These are phyloP conservation scores for Colaptes auratus DNA, from an alignment of 2,113 vertebrate genomes.

Conservation along the genomic window DNA sequence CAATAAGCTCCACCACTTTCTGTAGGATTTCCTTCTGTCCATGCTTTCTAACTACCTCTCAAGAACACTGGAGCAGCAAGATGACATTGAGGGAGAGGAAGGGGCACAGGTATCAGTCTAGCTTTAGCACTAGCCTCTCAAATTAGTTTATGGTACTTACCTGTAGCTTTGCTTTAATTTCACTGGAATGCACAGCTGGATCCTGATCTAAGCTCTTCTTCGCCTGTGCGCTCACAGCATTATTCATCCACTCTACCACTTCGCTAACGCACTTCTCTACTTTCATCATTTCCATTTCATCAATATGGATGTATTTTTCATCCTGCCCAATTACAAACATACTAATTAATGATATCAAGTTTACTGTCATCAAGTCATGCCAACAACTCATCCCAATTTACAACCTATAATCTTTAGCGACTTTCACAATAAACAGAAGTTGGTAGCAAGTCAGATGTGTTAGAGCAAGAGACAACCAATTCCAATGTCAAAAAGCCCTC, in stretches of 20 bases:
- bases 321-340: constrained; percentile 63
- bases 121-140: neutral
- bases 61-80: neutral
- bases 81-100: neutral
- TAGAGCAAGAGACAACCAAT: neutral
- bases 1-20: neutral
- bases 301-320: constrained; percentile 82
- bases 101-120: neutral
- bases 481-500: neutral
- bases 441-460: neutral
- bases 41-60: neutral
- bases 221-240: constrained; percentile 77
- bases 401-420: neutral
- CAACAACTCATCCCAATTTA: neutral
- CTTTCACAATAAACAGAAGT: neutral
- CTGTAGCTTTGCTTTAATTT: constrained; percentile 81
- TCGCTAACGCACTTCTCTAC: constrained; percentile 81
- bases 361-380: neutral
- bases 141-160: constrained; percentile 37
- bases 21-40: neutral
- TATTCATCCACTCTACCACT: constrained; percentile 82
- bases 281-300: constrained; percentile 82
- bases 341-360: neutral
- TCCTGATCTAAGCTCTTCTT: constrained; percentile 78
- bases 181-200: constrained; percentile 72